Conservation (phyloP, 2,797 vertebrate species). For the Aphelocoma californica region DNA sequence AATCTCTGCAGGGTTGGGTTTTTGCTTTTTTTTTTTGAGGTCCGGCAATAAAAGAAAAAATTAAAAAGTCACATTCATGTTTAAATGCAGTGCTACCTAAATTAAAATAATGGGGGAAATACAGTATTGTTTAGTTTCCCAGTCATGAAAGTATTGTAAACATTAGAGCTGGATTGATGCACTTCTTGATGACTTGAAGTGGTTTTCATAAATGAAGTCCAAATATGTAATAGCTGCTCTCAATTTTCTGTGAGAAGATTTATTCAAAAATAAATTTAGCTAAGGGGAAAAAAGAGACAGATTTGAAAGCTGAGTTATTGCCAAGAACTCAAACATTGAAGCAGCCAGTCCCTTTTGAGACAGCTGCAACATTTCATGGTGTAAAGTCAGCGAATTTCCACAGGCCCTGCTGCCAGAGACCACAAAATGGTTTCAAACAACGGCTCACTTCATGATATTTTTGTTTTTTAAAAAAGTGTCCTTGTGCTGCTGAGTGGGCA, state of each 20-base stretch:
- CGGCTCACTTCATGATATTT: slow-evolving; percentile 84
- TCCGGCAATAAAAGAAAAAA: neutral
- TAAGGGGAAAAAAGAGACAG: slow-evolving; percentile 74
- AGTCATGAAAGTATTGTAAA: slow-evolving; percentile 70
- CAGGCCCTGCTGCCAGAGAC: slow-evolving; percentile 89
- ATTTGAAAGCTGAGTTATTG: slow-evolving; percentile 78
- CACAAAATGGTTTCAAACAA: slow-evolving; percentile 93
- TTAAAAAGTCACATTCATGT: slow-evolving; percentile 11
- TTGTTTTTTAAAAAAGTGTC: slow-evolving; percentile 74
- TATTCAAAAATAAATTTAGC: slow-evolving; percentile 81
- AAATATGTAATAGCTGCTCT: slow-evolving; percentile 78
- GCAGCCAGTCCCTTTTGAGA: slow-evolving; percentile 81
- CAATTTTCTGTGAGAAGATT: slow-evolving; percentile 80
- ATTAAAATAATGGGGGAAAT: slow-evolving; percentile 72
- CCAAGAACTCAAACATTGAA: slow-evolving; percentile 78
- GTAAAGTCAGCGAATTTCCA: slow-evolving; percentile 95
- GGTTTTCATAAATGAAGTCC: slow-evolving; percentile 69
- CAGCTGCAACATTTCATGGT: slow-evolving; percentile 95
- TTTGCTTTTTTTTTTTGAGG: neutral
- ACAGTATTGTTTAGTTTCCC: slow-evolving; percentile 65
- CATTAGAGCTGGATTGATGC: slow-evolving; percentile 49
- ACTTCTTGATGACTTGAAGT: slow-evolving; percentile 71
- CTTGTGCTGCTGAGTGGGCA: slow-evolving; percentile 80
- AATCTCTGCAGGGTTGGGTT: neutral
- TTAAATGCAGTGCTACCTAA: slow-evolving; percentile 70